phyloP scores from a whole-genome alignment of 2,797 vertebrate species.

The Thalassophryne amazonica region DNA sequence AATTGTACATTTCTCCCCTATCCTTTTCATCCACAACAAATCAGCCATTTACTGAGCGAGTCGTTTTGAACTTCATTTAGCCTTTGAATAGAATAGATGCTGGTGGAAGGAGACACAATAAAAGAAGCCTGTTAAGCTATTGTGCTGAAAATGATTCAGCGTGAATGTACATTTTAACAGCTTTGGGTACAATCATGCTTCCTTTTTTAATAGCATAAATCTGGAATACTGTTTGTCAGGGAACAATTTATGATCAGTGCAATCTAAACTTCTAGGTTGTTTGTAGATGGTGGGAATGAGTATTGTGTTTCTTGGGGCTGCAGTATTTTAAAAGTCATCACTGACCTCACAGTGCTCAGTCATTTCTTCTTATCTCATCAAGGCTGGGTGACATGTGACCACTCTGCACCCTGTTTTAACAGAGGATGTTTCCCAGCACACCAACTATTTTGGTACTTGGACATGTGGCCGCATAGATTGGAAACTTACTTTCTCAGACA shows the following conservation, averaged over 20 bases:
- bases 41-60: conserved; percentile 42
- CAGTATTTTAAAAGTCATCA: no score
- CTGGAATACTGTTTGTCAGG: not conserved
- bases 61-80: conserved; percentile 53
- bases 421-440: no score
- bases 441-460: no score
- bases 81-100: conserved; percentile 38
- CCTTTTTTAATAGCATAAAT: not conserved
- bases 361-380: conserved; percentile 65
- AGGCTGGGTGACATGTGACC: no score
- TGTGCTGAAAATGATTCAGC: conserved; percentile 21
- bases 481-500: no score
- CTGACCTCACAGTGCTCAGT: conserved; percentile 16
- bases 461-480: no score
- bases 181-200: conserved; percentile 5
- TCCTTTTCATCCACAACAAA: conserved; percentile 51
- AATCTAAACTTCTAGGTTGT: not conserved
- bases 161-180: conserved; percentile 11
- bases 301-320: no score
- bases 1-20: conserved; percentile 44
- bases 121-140: conserved; percentile 28
- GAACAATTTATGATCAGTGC: not conserved
- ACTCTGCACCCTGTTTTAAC: no score
- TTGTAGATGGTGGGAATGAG: no score
- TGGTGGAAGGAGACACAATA: conserved; percentile 17